Percentiles rank a stretch among this genome's conserved stretches.
Evolutionary conservation across 2,113 vertebrate genomes (phyloP).

Genomic region (Pseudorasbora parva): DNA sequence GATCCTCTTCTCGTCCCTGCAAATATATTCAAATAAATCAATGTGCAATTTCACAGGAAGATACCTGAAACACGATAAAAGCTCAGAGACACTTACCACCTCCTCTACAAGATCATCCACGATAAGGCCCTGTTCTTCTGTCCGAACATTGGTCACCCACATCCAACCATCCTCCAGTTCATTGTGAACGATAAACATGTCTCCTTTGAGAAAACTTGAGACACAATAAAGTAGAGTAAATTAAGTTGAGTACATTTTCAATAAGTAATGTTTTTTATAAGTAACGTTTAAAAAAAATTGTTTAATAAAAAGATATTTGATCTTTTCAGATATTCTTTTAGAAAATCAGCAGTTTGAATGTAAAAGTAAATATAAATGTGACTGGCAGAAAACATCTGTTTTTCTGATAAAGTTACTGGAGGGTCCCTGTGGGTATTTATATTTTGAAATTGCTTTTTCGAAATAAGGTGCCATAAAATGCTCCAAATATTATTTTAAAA

Average conservation of each 20-base stretch:
- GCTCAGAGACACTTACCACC: conserved; percentile 85
- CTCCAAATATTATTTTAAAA: too few species aligned
- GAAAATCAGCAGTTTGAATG: background rate
- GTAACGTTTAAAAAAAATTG: too few species aligned
- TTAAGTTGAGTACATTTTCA: background rate
- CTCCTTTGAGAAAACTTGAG: conserved; percentile 92
- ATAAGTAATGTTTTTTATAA: background rate
- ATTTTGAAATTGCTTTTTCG: background rate
- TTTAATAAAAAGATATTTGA: background rate
- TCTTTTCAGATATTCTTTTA: background rate
- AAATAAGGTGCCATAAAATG: background rate
- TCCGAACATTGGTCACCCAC: conserved; percentile 97
- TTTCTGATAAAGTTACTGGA: background rate
- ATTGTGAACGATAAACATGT: conserved; percentile 99
- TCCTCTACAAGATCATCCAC: conserved; percentile 96
- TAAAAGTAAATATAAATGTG: background rate
- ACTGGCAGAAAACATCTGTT: background rate
- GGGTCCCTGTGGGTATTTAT: background rate
- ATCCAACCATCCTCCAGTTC: conserved; percentile 99
- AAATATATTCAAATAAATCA: conserved; percentile 39
- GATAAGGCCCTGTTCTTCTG: conserved; percentile 97
- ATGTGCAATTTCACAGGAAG: conserved; percentile 22
- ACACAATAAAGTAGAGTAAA: background rate
- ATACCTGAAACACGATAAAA: background rate
- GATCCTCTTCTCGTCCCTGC: conserved; percentile 97